A percentile compares a stretch with the other conserved stretches of the same genome.
Evolutionary conservation across 2,797 vertebrate species (phyloP).

Genomic region (Enteromius mattozi): DNA sequence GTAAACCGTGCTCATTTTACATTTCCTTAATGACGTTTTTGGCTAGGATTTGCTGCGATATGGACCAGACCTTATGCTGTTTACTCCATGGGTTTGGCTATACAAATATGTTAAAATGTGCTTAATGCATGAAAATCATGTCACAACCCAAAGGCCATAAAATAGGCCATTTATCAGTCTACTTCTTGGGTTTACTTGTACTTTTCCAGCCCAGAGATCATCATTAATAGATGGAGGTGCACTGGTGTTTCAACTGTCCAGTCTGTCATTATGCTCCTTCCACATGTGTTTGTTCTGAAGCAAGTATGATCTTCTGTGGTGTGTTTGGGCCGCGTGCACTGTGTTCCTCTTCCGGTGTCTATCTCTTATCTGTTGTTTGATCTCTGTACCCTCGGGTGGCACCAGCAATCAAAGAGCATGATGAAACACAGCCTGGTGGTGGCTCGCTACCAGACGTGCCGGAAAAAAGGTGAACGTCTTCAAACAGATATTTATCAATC

Average conservation of each 20-base stretch:
- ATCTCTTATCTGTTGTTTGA: slow-evolving; percentile 50
- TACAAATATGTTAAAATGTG: neutral
- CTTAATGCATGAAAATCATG: neutral
- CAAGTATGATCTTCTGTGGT: neutral
- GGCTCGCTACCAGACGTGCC: slow-evolving; percentile 84
- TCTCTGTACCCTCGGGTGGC: slow-evolving; percentile 75
- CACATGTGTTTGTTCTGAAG: neutral
- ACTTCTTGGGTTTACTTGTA: neutral
- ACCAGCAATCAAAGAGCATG: slow-evolving; percentile 87
- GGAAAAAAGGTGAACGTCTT: slow-evolving; percentile 85
- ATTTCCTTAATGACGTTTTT: neutral
- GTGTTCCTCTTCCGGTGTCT: slow-evolving; percentile 24
- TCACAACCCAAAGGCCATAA: neutral
- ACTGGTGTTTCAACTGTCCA: neutral
- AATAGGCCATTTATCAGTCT: neutral
- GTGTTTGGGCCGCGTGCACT: neutral
- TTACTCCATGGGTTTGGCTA: neutral
- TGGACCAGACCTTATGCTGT: neutral
- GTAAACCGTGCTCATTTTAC: neutral
- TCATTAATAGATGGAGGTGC: neutral
- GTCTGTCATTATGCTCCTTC: neutral
- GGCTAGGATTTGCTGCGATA: too few relatives aligned
- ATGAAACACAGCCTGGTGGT: slow-evolving; percentile 87
- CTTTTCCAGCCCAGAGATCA: neutral
- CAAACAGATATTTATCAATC: slow-evolving; percentile 86